phyloP scores from a whole-genome alignment of 2,113 vertebrate genomes.

The Raja brachyura region DNA sequence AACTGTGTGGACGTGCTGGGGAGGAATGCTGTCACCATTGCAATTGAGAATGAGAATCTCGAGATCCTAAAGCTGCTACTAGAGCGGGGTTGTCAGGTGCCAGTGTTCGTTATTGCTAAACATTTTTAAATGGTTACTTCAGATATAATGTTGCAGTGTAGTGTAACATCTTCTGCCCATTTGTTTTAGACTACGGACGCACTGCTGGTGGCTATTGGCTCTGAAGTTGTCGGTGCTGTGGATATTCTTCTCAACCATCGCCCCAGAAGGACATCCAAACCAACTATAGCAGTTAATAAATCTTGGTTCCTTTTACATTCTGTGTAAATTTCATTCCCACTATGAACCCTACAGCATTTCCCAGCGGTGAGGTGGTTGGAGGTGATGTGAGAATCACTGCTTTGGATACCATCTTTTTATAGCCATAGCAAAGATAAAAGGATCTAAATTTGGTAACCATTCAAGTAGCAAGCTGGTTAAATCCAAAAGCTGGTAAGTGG shows the following conservation, averaged over 20 bases:
- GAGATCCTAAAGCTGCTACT: slow-evolving; percentile 92
- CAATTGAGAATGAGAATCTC: slow-evolving; percentile 95
- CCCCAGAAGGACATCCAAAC: slow-evolving; percentile 83
- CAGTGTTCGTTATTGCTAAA: neutral
- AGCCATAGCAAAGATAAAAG: neutral
- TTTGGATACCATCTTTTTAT: neutral
- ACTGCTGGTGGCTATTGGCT: slow-evolving; percentile 92
- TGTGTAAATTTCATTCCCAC: slow-evolving; percentile 38
- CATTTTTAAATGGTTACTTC: neutral
- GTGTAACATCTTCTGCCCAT: slow-evolving; percentile 43
- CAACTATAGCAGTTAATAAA: slow-evolving; percentile 84
- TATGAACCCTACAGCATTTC: neutral
- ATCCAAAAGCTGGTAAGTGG: neutral
- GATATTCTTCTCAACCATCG: slow-evolving; percentile 95
- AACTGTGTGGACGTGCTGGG: slow-evolving; percentile 95
- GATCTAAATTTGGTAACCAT: too few species aligned
- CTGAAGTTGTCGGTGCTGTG: slow-evolving; percentile 94
- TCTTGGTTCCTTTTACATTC: slow-evolving; percentile 41
- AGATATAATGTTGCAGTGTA: neutral
- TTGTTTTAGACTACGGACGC: slow-evolving; percentile 82
- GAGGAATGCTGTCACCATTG: slow-evolving; percentile 87
- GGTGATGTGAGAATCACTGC: neutral
- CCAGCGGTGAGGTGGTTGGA: neutral
- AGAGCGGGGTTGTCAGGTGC: slow-evolving; percentile 92
- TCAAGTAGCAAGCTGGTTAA: neutral